Base-by-base conservation (phyloP, 2,113 vertebrate genomes). In the Phalacrocorax brasilianus region DNA sequence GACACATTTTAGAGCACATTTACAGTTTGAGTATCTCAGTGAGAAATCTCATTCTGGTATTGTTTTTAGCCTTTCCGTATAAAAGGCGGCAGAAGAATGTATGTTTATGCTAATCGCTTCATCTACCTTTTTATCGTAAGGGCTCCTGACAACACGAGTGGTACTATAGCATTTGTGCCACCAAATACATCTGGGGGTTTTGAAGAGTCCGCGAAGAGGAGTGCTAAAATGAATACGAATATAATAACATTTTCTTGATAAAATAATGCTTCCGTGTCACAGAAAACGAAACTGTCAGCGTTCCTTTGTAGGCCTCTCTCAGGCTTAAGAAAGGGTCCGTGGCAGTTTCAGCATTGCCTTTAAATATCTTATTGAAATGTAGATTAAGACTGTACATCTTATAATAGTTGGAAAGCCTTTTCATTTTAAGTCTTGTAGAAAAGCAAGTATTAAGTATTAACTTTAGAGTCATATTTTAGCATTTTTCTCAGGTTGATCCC, bases 291-390 rank as follows among this genome's bases (percentile, higher is more conserved):
- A 95, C 92, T 97, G 88, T 97, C 95, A 97, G 88, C 75, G 56
- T 77, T 88, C 78, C 61, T 97, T 98, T 97, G 87, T 96, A 88
- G 75, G 65, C 78, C 93, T 95, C 85, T 96, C 96, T 97, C 97
- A 97, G 96, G 87, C 88, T 97, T 98, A 97, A 97, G 93, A 98
- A 96, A 91, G 86, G 91, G 67, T 95, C 91, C 92, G 76, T 97
- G 97, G 91, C 97, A 98, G 94, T 96, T 98, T 38, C 91, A 95
- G 47, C 81, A 92, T 80, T 97, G 95, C 90, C 88, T 97, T 98
- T 93, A 98, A 97, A 98, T 94, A 97, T 91, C 94, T 97, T 94
- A 97, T 97, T 98, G 95, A 98, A 98, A 97, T 97, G 95, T 95
- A 98, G 92, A 97, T 98, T 97, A 97, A 97, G 79, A 71, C 91